These are phyloP conservation scores for Hippocampus mohnikei DNA, from an alignment of 2,113 vertebrate species.

Conservation along the genomic window DNA sequence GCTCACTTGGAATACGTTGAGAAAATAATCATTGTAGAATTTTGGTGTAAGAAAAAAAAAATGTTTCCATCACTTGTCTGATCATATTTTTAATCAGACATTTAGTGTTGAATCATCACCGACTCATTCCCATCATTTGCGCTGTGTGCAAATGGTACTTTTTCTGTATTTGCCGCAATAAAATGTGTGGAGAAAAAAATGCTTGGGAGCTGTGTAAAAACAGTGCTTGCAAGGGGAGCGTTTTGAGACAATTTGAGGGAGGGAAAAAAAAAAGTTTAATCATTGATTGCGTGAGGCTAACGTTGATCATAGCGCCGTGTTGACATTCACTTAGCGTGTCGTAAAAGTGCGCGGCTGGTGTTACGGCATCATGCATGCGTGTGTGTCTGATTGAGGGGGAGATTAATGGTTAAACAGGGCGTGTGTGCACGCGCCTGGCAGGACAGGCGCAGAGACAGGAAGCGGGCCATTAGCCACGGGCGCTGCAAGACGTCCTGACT, in stretches of 20 bases:
- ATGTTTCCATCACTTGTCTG: background rate
- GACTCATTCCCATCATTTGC: background rate
- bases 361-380: conserved; percentile 14
- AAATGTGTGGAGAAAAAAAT: background rate
- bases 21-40: background rate
- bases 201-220: background rate
- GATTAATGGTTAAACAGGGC: conserved; percentile 58
- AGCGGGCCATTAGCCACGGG: conserved; percentile 38
- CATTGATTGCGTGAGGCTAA: conserved; percentile 14
- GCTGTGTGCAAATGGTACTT: background rate
- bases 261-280: conserved; percentile 4
- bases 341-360: conserved; percentile 12
- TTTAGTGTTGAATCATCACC: background rate
- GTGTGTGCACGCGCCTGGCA: conserved; percentile 27
- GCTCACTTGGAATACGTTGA: background rate
- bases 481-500: conserved; percentile 21
- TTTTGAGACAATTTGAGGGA: background rate
- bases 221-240: background rate
- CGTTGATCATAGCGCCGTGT: conserved; percentile 23
- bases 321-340: conserved; percentile 33
- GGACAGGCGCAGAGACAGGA: conserved; percentile 40
- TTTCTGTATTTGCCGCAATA: background rate
- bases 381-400: conserved; percentile 15
- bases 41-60: background rate
- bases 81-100: background rate